Evolutionary conservation across 2,797 vertebrate genomes (phyloP), one percentile per base, ranked within the genome.

Genomic region (Myripristis murdjan): DNA sequence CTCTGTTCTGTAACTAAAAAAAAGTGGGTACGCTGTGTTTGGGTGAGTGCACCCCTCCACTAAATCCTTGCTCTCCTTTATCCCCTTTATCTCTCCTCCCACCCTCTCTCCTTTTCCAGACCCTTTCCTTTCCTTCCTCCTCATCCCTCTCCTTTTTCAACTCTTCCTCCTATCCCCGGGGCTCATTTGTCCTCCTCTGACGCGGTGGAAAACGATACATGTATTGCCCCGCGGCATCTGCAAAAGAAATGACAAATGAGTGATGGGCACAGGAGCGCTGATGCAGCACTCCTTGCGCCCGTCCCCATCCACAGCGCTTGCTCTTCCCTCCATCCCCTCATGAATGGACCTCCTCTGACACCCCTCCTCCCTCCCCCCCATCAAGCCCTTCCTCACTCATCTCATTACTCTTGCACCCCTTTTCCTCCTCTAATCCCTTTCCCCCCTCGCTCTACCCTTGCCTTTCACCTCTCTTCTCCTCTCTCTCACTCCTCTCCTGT

Each of bases 231-330:
- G 47, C 72, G 62, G 75, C 74, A 53, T 69, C 75, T 41, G 87
- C 77, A 88, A 84, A 88, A 84, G 60, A 90, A 82, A 85, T 85
- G 86, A 90, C 79, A 88, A 83, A 85, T 82, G 89, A 90, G 80
- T 78, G 79, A 86, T 70, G 87, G 85, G 71, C 59, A 61, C 73
- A 73, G 75, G 60, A 68, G 70, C 12, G 79, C 87, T 91, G 91
- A 89, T 64, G 86, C 86, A 70, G 86, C 87, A 70, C 73, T 77
- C 47, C 65, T 66, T 47, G 0, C 72, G 47, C 1, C 52, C n/a
- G n/a, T 62, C 64, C 56, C 65, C 28, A 12, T 79, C 75, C 73
- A 43, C 44, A 37, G 31, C 66, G 64, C 28, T 6, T 4, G 28
- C 28, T 35, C 1, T 0, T 68, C 23, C 54, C 46, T 33, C 33